These are phyloP conservation scores for Raja brachyura DNA, from an alignment of 2,113 vertebrate genomes.

Conservation along the genomic window DNA sequence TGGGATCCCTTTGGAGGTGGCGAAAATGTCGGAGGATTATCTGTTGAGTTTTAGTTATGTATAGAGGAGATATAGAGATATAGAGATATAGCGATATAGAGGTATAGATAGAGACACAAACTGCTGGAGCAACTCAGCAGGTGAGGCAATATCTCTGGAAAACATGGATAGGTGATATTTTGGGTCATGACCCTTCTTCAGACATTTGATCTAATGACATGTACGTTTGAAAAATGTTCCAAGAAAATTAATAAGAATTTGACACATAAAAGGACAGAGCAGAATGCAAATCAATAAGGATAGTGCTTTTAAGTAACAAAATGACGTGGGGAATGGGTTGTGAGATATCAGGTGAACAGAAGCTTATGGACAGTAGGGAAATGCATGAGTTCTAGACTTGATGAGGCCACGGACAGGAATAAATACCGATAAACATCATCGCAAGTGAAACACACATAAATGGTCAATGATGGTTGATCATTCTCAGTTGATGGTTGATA, in stretches of 20 bases:
- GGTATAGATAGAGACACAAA: no score
- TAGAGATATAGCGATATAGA: no score
- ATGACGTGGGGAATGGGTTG: background rate
- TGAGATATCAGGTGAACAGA: background rate
- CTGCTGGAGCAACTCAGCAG: no score
- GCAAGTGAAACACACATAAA: background rate
- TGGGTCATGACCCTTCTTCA: no score
- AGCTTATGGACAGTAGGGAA: background rate
- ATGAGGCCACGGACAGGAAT: background rate
- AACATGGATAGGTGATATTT: no score
- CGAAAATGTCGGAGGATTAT: no score
- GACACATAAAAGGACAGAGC: background rate
- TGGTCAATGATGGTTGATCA: background rate
- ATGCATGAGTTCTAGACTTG: background rate
- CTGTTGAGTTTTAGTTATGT: no score
- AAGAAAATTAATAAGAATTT: background rate
- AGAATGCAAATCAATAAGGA: background rate
- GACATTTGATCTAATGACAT: no score
- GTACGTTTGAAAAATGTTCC: background rate
- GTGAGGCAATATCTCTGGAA: no score
- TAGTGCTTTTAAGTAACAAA: background rate
- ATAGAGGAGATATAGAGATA: no score
- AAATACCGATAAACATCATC: background rate
- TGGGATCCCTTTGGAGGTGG: no score
- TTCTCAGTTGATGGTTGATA: no score